Conservation (phyloP, 2,797 vertebrate species). For the Phrynocephalus forsythii region DNA sequence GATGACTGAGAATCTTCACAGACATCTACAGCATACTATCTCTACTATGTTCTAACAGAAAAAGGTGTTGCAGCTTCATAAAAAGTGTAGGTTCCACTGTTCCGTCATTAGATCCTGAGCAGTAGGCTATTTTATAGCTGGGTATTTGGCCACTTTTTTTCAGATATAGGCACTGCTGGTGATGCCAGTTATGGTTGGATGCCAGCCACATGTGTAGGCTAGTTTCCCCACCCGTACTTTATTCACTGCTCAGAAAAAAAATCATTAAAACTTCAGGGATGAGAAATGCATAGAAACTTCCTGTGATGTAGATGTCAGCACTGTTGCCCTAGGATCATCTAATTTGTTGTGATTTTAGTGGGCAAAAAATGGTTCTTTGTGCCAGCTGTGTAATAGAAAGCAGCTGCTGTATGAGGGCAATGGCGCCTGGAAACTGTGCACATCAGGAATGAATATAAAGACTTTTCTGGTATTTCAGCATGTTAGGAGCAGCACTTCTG, state of each 20-base stretch:
- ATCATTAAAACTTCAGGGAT: neutral
- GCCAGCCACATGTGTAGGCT: too few species aligned
- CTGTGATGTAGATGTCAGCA: conserved; percentile 9
- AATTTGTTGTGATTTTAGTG: conserved; percentile 34
- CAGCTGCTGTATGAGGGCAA: conserved; percentile 67
- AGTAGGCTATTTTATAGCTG: neutral
- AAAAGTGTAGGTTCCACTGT: neutral
- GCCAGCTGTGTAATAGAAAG: conserved; percentile 65
- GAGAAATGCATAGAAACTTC: conserved; percentile 34
- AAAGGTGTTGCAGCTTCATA: too few species aligned
- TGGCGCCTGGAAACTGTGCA: conserved; percentile 48
- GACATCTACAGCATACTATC: too few species aligned
- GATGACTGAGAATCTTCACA: too few species aligned
- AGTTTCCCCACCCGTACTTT: too few species aligned
- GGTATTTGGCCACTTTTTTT: neutral
- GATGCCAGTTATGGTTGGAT: too few species aligned
- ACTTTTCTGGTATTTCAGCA: conserved; percentile 57
- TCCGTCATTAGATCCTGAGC: neutral
- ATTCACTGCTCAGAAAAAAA: neutral
- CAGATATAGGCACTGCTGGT: too few species aligned
- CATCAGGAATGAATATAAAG: conserved; percentile 40
- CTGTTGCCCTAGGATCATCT: neutral
- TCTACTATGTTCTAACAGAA: too few species aligned
- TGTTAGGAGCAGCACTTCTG: conserved; percentile 36
- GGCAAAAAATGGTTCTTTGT: neutral